Conservation (phyloP, 2,888 invertebrate genomes). For the Ecliptopera silaceata region DNA sequence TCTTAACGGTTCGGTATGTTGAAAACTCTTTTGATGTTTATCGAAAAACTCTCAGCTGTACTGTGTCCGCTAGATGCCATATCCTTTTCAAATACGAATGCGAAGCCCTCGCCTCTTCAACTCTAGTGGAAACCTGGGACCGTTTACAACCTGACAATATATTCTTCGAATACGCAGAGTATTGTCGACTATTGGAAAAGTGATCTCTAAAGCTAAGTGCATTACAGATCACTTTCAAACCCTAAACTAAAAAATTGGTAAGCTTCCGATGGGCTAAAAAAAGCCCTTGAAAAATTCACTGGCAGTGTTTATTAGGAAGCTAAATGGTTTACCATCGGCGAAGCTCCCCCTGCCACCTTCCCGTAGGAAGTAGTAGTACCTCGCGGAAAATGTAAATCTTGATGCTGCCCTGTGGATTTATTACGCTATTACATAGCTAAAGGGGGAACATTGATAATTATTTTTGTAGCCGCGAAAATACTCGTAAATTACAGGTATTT, state of each 20-base stretch:
- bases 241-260: no score
- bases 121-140: not conserved
- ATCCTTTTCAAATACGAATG: slow-evolving; percentile 3
- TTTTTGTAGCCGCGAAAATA: slow-evolving; percentile 41
- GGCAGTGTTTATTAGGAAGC: slow-evolving; percentile 1
- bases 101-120: not conserved
- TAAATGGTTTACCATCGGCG: slow-evolving; percentile 12
- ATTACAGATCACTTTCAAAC: no score
- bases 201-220: no score
- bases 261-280: no score
- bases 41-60: slow-evolving; percentile 5
- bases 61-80: slow-evolving; percentile 5
- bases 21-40: slow-evolving; percentile 9
- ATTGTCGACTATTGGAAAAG: no score
- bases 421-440: slow-evolving; percentile 50
- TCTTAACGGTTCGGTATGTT: not conserved
- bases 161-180: no score
- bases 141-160: not conserved
- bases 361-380: slow-evolving; percentile 23
- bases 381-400: slow-evolving; percentile 62
- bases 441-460: slow-evolving; percentile 56
- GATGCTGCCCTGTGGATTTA: slow-evolving; percentile 51
- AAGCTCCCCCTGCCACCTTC: slow-evolving; percentile 25
- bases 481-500: slow-evolving; percentile 33
- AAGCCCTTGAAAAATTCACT: no score